Conservation (phyloP, 2,888 invertebrate genomes). For the Gari tellinella region DNA sequence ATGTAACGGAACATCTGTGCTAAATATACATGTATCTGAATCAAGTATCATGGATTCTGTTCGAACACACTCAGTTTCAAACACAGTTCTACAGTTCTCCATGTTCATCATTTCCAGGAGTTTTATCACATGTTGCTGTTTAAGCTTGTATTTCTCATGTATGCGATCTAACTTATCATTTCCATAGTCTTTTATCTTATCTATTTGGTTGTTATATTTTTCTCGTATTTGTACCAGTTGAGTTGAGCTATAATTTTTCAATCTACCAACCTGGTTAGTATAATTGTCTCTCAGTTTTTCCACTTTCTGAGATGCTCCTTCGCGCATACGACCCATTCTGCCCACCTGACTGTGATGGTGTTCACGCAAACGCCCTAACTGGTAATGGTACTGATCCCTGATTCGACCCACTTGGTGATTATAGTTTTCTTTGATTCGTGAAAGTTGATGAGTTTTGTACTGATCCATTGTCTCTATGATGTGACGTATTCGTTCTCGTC, state of each 20-base stretch:
- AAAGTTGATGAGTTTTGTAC: conserved; percentile 79
- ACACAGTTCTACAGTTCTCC: conserved; percentile 91
- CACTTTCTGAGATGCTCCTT: conserved; percentile 96
- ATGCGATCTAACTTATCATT: conserved; percentile 94
- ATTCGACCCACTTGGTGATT: conserved; percentile 78
- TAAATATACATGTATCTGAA: conserved; percentile 55
- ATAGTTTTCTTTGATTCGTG: conserved; percentile 79
- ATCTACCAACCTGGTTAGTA: conserved; percentile 93
- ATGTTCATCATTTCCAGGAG: conserved; percentile 96
- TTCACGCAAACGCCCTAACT: conserved; percentile 91
- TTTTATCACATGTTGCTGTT: conserved; percentile 97
- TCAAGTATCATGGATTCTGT: conserved; percentile 89
- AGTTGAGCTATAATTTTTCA: conserved; percentile 95
- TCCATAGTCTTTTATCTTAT: conserved; percentile 97
- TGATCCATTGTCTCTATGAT: conserved; percentile 85
- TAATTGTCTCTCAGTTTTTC: conserved; percentile 97
- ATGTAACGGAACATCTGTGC: conserved; percentile 60
- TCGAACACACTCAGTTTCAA: conserved; percentile 87
- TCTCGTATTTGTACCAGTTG: conserved; percentile 97
- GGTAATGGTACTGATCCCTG: conserved; percentile 77
- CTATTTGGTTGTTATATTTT: conserved; percentile 97
- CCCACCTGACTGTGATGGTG: conserved; percentile 90
- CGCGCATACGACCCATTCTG: conserved; percentile 94
- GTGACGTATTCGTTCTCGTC: conserved; percentile 72
- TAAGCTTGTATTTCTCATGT: conserved; percentile 97